These are phyloP conservation scores for Rhinichthys klamathensis DNA, from an alignment of 2,113 vertebrate genomes.

Conservation along the genomic window DNA sequence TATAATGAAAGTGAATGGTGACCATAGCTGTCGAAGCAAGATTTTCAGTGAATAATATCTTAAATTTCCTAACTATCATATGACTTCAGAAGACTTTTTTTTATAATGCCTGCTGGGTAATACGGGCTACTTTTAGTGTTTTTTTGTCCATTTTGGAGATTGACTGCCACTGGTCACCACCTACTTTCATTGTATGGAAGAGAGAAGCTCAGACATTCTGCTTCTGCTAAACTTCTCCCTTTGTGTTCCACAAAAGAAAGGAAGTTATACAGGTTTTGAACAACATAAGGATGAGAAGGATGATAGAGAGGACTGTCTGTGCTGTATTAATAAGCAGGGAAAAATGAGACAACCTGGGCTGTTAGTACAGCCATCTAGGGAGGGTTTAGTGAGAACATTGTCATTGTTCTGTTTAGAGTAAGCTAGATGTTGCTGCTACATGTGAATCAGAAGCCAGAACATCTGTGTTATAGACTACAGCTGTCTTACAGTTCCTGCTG, in stretches of 20 bases:
- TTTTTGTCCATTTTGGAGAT: not conserved
- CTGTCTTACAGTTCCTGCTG: not conserved
- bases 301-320: not conserved
- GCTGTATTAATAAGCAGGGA: not conserved
- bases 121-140: not conserved
- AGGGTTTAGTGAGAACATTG: not conserved
- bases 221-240: not conserved
- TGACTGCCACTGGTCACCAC: not conserved
- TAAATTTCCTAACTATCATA: not conserved
- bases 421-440: not conserved
- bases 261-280: not conserved
- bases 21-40: not conserved
- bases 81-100: not conserved
- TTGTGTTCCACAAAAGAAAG: not conserved
- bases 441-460: not conserved
- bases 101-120: not conserved
- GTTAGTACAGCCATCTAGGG: not conserved
- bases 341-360: not conserved
- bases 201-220: not conserved
- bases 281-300: not conserved
- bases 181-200: not conserved
- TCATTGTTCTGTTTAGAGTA: not conserved
- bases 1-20: not conserved
- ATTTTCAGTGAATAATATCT: not conserved
- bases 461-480: not conserved